Base-by-base conservation (phyloP, 2,113 vertebrate species). In the Dendrocopos noguchii region DNA sequence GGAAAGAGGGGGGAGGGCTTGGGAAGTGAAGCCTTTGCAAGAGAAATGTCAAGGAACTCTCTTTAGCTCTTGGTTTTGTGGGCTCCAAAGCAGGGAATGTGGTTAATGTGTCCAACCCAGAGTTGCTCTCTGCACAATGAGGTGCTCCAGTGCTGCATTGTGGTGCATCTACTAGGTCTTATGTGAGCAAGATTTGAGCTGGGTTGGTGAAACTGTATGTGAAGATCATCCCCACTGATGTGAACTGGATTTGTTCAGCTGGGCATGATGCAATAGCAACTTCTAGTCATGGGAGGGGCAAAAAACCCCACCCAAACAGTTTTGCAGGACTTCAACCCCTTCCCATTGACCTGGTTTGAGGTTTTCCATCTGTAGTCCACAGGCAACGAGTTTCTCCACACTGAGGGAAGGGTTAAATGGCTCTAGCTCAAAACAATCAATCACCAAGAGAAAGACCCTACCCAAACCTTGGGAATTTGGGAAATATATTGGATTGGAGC, bases 171-270 rank as follows among this genome's bases (percentile, higher is more conserved):
- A 33, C 46, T 0, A 1, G 15, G 1, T 31, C 47, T 27, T 2
- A 0, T 8, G 4, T 2, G 0, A 15, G 31, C 28, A 1, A 2
- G 27, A 46, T 7, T 24, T 3, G 46, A 28, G 25, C 22, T 39
- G 60, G 73, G 36, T 39, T 42, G 44, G 52, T 17, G 19, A 28
- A 73, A 22, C 33, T 19, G 33, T 33, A 31, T 31, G 42, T 2
- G 4, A 52, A n/a, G 61, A 53, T 10, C 42, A 29, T 46, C 68
- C 10, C 22, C 1, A 2, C 18, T 34, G 7, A 29, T 2, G 4
- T 10, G 15, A 22, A 9, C 16, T 33, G 34, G 12, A 24, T 24
- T 53, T 66, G 12, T 31, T 28, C 21, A 24, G 39, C 50, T 34
- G 57, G 64, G 36, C 22, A 52, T 31, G 33, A 21, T 53, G 47